Conservation (phyloP, 2,113 vertebrate genomes). For the Bombycilla garrulus region DNA sequence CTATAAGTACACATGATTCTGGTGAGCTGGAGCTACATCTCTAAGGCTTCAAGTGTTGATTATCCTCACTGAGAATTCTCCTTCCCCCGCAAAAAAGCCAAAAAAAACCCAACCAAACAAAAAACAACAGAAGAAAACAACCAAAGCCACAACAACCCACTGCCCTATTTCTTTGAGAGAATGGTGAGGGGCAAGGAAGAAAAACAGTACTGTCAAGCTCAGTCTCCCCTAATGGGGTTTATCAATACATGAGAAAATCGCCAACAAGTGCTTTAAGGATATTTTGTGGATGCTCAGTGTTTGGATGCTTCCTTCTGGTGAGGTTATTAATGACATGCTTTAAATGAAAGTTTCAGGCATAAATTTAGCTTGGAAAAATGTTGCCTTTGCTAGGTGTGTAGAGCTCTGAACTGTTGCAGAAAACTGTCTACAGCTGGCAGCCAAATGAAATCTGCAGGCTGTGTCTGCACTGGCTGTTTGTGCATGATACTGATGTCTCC, state of each 20-base stretch:
- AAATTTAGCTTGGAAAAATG: background rate
- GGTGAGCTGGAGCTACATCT: background rate
- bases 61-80: background rate
- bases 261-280: background rate
- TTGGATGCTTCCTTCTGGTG: background rate
- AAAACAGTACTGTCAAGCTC: background rate
- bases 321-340: background rate
- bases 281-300: background rate
- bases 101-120: background rate
- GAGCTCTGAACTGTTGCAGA: background rate
- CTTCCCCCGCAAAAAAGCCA: fast-evolving
- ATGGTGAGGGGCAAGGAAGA: background rate
- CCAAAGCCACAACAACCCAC: background rate
- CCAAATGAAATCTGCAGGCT: background rate
- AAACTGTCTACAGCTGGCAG: background rate
- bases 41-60: background rate
- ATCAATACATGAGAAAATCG: background rate
- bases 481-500: background rate
- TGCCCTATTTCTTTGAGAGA: background rate
- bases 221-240: background rate
- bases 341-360: background rate
- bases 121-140: too few relatives aligned
- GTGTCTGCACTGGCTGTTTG: background rate
- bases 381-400: background rate
- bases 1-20: background rate